Percentiles rank a stretch among this genome's conserved stretches.
phyloP scores from a whole-genome alignment of 2,797 vertebrate species.

The Pogonophryne albipinna region DNA sequence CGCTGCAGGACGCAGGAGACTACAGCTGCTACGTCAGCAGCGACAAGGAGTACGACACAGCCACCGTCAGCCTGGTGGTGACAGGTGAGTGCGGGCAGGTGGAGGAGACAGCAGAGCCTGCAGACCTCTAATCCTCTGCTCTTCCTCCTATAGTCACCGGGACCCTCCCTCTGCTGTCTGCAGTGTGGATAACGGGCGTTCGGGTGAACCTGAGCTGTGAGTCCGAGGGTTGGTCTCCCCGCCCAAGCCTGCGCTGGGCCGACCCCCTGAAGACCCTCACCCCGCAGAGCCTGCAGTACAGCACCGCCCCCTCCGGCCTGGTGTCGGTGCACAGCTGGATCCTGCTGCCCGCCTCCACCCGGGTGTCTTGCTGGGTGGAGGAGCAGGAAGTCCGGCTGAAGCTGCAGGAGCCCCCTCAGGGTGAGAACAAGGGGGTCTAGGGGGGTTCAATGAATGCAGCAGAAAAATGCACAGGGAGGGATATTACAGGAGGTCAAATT shows the following conservation, averaged over 20 bases:
- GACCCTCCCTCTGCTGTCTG: slow-evolving; percentile 52
- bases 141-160: slow-evolving; percentile 60
- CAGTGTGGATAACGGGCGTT: neutral
- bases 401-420: neutral
- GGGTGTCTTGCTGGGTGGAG: slow-evolving; percentile 67
- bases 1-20: slow-evolving; percentile 46
- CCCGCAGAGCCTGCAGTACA: neutral
- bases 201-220: slow-evolving; percentile 73
- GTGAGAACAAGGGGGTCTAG: too few species aligned
- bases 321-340: slow-evolving; percentile 72
- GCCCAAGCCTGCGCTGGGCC: slow-evolving; percentile 63
- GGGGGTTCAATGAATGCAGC: too few species aligned
- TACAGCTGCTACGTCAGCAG: slow-evolving; percentile 75
- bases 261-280: neutral
- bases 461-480: too few species aligned
- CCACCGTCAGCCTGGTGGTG: slow-evolving; percentile 34
- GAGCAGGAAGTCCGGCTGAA: slow-evolving; percentile 32
- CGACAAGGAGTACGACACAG: slow-evolving; percentile 1
- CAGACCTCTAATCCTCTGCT: neutral
- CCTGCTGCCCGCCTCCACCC: slow-evolving; percentile 17
- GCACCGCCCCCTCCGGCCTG: slow-evolving; percentile 1
- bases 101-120: neutral
- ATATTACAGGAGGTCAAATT: too few species aligned
- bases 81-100: slow-evolving; percentile 51
- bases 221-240: slow-evolving; percentile 78